Conservation (phyloP, 2,113 vertebrate species). For the Eupsittula cactorum region DNA sequence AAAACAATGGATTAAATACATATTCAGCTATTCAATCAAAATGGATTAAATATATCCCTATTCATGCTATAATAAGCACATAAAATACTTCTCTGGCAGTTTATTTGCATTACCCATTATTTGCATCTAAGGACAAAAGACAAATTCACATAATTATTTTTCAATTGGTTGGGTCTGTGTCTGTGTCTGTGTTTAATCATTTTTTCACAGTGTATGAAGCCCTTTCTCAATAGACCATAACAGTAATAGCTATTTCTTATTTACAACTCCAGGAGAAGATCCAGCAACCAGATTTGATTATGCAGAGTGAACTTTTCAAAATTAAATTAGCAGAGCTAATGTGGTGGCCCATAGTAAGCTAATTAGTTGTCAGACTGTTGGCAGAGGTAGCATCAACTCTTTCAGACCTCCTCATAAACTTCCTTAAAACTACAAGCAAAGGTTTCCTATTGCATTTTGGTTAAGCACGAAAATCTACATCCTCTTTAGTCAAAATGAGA, state of each 20-base stretch:
- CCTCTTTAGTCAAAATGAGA: background rate
- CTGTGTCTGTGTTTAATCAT: slow-evolving; percentile 1
- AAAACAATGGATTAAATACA: background rate
- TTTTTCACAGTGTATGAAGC: slow-evolving; percentile 27
- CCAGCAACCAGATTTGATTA: slow-evolving; percentile 7
- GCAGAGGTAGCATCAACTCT: background rate
- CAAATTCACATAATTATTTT: slow-evolving; percentile 52
- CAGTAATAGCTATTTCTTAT: slow-evolving; percentile 6
- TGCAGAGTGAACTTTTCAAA: slow-evolving; percentile 28
- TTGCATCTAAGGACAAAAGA: slow-evolving; percentile 55
- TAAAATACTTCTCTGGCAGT: slow-evolving; percentile 36
- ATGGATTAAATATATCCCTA: background rate
- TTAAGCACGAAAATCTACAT: background rate
- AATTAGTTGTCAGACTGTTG: slow-evolving; percentile 12
- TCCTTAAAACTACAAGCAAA: background rate
- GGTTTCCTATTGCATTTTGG: background rate
- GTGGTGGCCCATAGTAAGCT: background rate
- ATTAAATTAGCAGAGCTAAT: slow-evolving; percentile 18
- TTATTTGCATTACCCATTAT: slow-evolving; percentile 49
- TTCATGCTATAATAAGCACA: background rate
- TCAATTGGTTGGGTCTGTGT: slow-evolving; percentile 42
- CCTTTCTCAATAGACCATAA: slow-evolving; percentile 31
- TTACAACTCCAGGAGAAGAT: slow-evolving; percentile 15
- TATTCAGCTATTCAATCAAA: background rate
- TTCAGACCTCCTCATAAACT: background rate